Evolutionary conservation across 2,888 invertebrate species (phyloP).

Genomic region (Thecocarcelia acutangulata): DNA sequence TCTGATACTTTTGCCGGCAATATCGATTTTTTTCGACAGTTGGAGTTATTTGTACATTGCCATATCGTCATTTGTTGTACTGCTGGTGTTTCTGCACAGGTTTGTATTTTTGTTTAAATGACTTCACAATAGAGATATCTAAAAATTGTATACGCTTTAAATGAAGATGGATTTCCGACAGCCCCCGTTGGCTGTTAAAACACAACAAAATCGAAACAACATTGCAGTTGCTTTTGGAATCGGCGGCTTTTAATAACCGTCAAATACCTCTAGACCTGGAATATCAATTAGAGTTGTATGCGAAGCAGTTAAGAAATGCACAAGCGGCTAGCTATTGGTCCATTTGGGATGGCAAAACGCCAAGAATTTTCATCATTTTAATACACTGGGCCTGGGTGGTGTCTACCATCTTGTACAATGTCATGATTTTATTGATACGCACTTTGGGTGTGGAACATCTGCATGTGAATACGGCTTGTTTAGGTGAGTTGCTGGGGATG

Average conservation of each 20-base stretch:
- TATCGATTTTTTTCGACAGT: constrained; percentile 80
- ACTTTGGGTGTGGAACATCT: constrained; percentile 80
- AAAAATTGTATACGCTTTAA: background rate
- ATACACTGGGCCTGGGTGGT: constrained; percentile 79
- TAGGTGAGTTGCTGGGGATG: constrained; percentile 73
- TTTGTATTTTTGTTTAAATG: constrained; percentile 42
- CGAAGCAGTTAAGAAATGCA: constrained; percentile 70
- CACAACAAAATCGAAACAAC: constrained; percentile 78
- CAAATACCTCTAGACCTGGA: constrained; percentile 79
- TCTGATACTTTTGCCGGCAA: constrained; percentile 80
- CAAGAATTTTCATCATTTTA: constrained; percentile 74
- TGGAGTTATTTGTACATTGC: constrained; percentile 81
- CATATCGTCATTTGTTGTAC: constrained; percentile 80
- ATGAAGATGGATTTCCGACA: constrained; percentile 80
- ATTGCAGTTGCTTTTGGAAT: constrained; percentile 77
- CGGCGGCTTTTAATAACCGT: constrained; percentile 79
- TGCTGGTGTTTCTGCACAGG: constrained; percentile 79
- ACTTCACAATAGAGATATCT: too few species aligned
- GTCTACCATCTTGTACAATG: constrained; percentile 79
- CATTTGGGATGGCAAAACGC: constrained; percentile 79
- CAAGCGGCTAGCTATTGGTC: constrained; percentile 74
- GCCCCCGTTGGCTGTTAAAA: constrained; percentile 81
- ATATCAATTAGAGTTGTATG: constrained; percentile 76
- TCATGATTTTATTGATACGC: constrained; percentile 80
- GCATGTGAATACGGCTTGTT: constrained; percentile 79